phyloP scores from a whole-genome alignment of 2,888 invertebrate species.

The Nymphalis urticae region DNA sequence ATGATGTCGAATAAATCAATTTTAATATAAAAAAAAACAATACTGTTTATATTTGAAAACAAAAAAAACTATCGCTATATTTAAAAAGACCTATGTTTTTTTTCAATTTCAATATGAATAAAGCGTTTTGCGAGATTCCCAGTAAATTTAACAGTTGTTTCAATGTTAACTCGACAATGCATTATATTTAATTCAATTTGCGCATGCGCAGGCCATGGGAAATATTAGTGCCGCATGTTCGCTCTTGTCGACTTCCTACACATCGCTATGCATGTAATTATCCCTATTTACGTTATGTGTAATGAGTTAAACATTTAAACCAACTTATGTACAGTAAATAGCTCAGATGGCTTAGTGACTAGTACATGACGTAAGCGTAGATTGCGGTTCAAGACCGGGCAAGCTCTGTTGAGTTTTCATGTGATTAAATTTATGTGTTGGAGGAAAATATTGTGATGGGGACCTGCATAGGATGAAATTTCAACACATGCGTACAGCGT shows the following conservation, averaged over 20 bases:
- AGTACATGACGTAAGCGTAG: too few species aligned
- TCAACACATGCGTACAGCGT: too few species aligned
- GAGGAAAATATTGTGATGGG: too few species aligned
- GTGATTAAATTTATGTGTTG: too few species aligned
- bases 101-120: background rate
- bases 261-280: conserved; percentile 1
- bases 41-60: too few species aligned
- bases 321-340: background rate
- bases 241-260: conserved; percentile 36
- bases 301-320: background rate
- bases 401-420: too few species aligned
- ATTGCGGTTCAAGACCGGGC: too few species aligned
- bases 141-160: background rate
- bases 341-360: too few species aligned
- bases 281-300: conserved; percentile 1
- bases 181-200: conserved; percentile 28
- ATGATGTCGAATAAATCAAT: too few species aligned
- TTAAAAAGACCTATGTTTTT: background rate
- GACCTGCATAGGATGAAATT: too few species aligned
- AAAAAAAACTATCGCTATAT: background rate
- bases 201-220: conserved; percentile 28
- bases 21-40: too few species aligned
- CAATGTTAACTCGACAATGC: conserved; percentile 16
- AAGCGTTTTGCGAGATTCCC: background rate
- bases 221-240: conserved; percentile 34